These are phyloP conservation scores for Orchestes rusci DNA, from an alignment of 2,888 invertebrate genomes.

Conservation along the genomic window DNA sequence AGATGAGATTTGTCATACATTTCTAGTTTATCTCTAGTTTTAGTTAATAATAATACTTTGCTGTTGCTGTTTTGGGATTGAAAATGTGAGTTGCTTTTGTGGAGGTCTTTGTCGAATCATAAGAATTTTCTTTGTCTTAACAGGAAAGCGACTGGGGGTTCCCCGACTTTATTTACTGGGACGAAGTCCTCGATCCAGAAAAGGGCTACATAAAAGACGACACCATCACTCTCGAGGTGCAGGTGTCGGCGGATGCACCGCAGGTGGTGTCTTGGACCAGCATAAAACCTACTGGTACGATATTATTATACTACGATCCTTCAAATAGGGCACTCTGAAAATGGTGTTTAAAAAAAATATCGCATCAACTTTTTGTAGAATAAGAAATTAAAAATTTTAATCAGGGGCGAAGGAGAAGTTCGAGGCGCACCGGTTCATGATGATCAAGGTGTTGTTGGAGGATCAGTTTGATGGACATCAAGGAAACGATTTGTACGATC, in stretches of 20 bases:
- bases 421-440: slow-evolving; percentile 95
- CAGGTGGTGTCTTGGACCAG: slow-evolving; percentile 97
- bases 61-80: too few species aligned
- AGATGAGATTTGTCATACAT: too few species aligned
- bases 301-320: too few species aligned
- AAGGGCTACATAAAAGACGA: slow-evolving; percentile 91
- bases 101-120: too few species aligned
- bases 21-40: neutral
- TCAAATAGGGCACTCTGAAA: too few species aligned
- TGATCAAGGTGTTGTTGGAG: slow-evolving; percentile 70
- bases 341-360: too few species aligned
- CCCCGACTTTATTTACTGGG: slow-evolving; percentile 94
- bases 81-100: too few species aligned
- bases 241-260: slow-evolving; percentile 81
- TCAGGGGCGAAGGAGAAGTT: slow-evolving; percentile 92
- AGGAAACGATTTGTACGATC: slow-evolving; percentile 92
- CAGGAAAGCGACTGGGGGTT: slow-evolving; percentile 90
- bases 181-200: slow-evolving; percentile 83
- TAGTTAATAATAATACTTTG: too few species aligned
- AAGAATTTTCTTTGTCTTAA: too few species aligned
- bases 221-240: slow-evolving; percentile 80
- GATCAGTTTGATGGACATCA: slow-evolving; percentile 91
- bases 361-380: too few species aligned
- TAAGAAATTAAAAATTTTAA: too few species aligned
- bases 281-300: slow-evolving; percentile 86